Evolutionary conservation across 2,113 vertebrate genomes (phyloP).

Genomic region (Reinhardtius hippoglossoides): DNA sequence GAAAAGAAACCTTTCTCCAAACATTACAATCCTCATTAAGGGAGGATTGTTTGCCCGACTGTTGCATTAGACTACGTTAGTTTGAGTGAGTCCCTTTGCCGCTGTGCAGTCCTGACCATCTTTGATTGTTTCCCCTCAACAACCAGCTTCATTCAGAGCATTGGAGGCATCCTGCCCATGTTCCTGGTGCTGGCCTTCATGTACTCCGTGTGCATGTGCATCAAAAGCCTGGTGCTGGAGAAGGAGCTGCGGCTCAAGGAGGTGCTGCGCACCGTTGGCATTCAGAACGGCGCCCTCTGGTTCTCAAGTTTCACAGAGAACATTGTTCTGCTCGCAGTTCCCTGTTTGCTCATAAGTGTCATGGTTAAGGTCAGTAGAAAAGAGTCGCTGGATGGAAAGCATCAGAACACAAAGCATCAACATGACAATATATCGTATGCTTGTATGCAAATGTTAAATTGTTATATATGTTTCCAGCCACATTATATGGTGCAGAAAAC

Average conservation of each 20-base stretch:
- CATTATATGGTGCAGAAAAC: neutral
- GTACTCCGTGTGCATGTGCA: conserved; percentile 69
- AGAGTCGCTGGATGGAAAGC: neutral
- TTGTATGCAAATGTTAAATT: neutral
- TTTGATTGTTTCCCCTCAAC: conserved; percentile 39
- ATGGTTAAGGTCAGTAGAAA: conserved; percentile 82
- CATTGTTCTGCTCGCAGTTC: conserved; percentile 68
- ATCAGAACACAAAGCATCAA: conserved; percentile 64
- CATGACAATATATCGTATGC: neutral
- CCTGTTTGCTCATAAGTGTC: conserved; percentile 77
- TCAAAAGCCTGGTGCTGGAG: conserved; percentile 79
- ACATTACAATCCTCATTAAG: too few relatives aligned
- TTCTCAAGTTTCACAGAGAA: conserved; percentile 68
- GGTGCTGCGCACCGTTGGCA: conserved; percentile 62
- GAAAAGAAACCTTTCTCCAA: too few relatives aligned
- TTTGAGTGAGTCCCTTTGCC: neutral
- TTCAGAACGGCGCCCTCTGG: conserved; percentile 71
- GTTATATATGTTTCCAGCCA: neutral
- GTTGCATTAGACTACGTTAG: too few relatives aligned
- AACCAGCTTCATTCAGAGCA: conserved; percentile 76
- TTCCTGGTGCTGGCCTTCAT: conserved; percentile 81
- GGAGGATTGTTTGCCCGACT: too few relatives aligned
- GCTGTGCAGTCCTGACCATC: conserved; percentile 33
- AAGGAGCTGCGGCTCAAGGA: conserved; percentile 80
- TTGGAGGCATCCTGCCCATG: conserved; percentile 80